Percentiles rank a stretch among this genome's conserved stretches.
Evolutionary conservation across 2,888 invertebrate genomes (phyloP).

Genomic region (Sturmia bella): DNA sequence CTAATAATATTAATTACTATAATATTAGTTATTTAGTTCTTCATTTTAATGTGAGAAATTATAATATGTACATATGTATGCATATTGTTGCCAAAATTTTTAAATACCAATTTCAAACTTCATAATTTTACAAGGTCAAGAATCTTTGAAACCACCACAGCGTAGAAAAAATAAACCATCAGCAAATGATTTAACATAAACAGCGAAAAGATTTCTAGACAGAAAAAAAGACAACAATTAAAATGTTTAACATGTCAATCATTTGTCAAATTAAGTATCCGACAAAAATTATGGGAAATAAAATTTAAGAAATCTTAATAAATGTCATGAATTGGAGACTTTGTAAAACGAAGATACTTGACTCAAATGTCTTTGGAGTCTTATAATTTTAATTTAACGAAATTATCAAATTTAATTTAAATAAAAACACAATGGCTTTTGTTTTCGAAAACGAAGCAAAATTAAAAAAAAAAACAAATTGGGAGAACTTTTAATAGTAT

Average conservation of each 20-base stretch:
- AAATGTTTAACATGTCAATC: conserved; percentile 67
- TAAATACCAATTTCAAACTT: conserved; percentile 50
- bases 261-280: conserved; percentile 59
- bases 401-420: too few relatives aligned
- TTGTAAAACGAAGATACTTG: conserved; percentile 1
- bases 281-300: conserved; percentile 7
- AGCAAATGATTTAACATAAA: conserved; percentile 40
- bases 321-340: conserved; percentile 21
- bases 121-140: conserved; percentile 57
- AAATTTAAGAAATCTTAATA: not conserved
- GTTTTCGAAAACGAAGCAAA: too few relatives aligned
- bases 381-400: not conserved
- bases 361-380: not conserved
- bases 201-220: conserved; percentile 17
- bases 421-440: too few relatives aligned
- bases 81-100: not conserved
- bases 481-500: too few relatives aligned
- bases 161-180: conserved; percentile 24
- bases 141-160: conserved; percentile 39
- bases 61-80: conserved; percentile 3
- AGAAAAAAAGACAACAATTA: conserved; percentile 57
- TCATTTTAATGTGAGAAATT: conserved; percentile 51
- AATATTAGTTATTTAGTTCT: not conserved
- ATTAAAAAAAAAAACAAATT: too few relatives aligned
- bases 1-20: conserved; percentile 46